phyloP scores from a whole-genome alignment of 2,888 invertebrate species.

The Ennomos quercinarius region DNA sequence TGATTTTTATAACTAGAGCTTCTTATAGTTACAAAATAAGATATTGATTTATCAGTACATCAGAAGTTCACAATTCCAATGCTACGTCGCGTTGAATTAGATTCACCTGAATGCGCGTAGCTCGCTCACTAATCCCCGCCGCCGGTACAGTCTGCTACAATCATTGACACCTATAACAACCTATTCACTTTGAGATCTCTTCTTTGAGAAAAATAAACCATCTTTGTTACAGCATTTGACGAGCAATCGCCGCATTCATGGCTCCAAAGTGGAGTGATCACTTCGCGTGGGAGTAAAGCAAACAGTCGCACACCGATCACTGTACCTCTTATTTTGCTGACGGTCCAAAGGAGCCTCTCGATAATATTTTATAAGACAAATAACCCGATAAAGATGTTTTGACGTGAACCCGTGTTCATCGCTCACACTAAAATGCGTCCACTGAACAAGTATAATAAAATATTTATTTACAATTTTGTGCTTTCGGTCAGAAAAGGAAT shows the following conservation, averaged over 20 bases:
- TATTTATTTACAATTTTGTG: conserved; percentile 81
- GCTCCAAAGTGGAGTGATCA: conserved; percentile 77
- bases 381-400: conserved; percentile 86
- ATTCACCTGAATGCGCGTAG: conserved; percentile 67
- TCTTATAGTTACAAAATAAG: conserved; percentile 60
- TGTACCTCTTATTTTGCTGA: conserved; percentile 83
- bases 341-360: conserved; percentile 82
- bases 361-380: conserved; percentile 86
- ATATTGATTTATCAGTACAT: conserved; percentile 82
- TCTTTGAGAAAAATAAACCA: conserved; percentile 78
- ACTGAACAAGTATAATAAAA: conserved; percentile 82
- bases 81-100: conserved; percentile 72
- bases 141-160: conserved; percentile 68
- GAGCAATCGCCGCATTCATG: conserved; percentile 82
- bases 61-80: conserved; percentile 75
- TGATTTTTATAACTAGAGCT: conserved; percentile 8
- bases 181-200: conserved; percentile 72
- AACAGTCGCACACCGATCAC: conserved; percentile 80
- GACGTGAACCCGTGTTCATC: conserved; percentile 85
- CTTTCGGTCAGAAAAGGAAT: conserved; percentile 72
- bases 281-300: conserved; percentile 81
- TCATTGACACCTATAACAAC: conserved; percentile 66
- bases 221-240: conserved; percentile 77
- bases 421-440: conserved; percentile 84
- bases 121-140: conserved; percentile 68